Evolutionary conservation across 2,888 invertebrate species (phyloP).

Genomic region (Eupithecia abbreviata): DNA sequence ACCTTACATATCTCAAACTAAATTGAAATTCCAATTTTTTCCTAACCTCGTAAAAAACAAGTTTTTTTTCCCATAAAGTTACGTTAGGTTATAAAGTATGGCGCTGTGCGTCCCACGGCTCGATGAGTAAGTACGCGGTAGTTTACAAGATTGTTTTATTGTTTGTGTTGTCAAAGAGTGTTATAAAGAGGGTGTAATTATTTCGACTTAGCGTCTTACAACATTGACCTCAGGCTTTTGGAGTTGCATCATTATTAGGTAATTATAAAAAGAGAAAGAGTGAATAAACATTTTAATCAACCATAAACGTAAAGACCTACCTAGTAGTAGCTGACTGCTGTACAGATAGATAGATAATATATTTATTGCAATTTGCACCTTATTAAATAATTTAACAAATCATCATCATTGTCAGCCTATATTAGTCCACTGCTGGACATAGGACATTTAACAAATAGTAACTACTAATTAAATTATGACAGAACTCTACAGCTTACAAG

Average conservation of each 20-base stretch:
- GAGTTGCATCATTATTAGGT: neutral
- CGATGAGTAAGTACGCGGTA: conserved; percentile 4
- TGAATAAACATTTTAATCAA: neutral
- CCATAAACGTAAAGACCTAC: neutral
- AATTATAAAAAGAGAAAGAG: neutral
- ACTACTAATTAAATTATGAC: too few relatives aligned
- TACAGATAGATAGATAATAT: neutral
- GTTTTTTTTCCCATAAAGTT: conserved; percentile 35
- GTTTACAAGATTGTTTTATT: conserved; percentile 3
- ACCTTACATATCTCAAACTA: conserved; percentile 21
- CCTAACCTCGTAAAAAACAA: conserved; percentile 23
- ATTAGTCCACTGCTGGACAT: too few relatives aligned
- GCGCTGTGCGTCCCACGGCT: conserved; percentile 20
- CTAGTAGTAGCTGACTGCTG: neutral
- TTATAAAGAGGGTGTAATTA: neutral
- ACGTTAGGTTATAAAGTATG: neutral
- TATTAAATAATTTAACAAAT: too few relatives aligned
- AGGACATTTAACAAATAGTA: too few relatives aligned
- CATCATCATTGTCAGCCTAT: too few relatives aligned
- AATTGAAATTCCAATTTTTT: conserved; percentile 16
- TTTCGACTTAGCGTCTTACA: neutral
- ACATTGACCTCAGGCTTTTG: neutral
- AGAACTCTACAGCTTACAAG: too few relatives aligned
- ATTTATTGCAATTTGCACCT: too few relatives aligned
- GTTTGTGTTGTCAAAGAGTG: neutral